Base-by-base conservation (phyloP, 1,140 invertebrate species). In the Wiebesia pumilae region DNA sequence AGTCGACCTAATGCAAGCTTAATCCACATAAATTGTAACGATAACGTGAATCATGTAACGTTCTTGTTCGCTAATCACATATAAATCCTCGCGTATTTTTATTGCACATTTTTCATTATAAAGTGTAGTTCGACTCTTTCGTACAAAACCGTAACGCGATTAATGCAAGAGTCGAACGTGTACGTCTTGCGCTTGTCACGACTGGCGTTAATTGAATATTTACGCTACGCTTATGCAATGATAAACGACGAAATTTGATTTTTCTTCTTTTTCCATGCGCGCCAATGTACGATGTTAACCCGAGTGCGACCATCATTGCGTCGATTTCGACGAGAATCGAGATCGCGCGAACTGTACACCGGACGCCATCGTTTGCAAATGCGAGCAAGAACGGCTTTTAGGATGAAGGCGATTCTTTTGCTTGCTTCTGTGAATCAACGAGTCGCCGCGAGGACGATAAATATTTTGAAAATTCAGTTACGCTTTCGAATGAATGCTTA, bases 31-130 rank as follows among this genome's bases (percentile, higher is more conserved):
- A 77, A 47, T 27, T 10, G 27, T 14, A 40, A 77, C n/a, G 40
- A 79, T 79, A 33, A 58, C 38, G 71, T 10, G 38, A 75, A 75
- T 75, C 35, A 38, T 51, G 58, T 35, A 58, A 58, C 77, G 30
- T 19, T 79, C 77, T 54, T 58, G 77, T 79, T 24, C 24, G 30
- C 0, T 40, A n/a, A 77, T 69, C 33, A 38, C 69, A 71, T 4
- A 3, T 4, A 30, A 1, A 33, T 16, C 1, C 35, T 24, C 69
- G 14, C 10, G 10, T 54, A 14, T 54, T 54, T 16, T 54, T 19
- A 54, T 54, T 54, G 51, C 2, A 0, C 10, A 14, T 33, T 33
- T 33, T 35, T 14, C 65, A 69, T 69, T 35, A 69, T 69, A 69
- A 69, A 69, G 16, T 30, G 12, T 12, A 16, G 51, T 14, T 2